These are phyloP conservation scores for Pogonocherus hispidulus DNA, from an alignment of 2,888 invertebrate species.

Conservation along the genomic window DNA sequence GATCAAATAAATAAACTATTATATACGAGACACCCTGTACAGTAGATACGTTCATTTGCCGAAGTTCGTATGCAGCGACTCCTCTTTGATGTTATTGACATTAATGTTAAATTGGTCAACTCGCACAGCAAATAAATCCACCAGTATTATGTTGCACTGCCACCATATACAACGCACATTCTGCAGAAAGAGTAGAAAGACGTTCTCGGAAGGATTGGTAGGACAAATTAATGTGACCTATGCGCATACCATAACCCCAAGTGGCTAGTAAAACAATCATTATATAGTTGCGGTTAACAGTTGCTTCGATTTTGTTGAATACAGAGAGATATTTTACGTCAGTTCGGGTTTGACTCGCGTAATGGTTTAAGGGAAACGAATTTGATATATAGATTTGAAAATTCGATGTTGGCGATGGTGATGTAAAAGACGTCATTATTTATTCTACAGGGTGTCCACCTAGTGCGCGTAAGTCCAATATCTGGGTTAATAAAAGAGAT, in stretches of 20 bases:
- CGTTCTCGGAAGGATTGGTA: not conserved
- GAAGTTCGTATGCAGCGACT: not conserved
- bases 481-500: too few species aligned
- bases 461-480: too few species aligned
- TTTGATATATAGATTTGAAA: too few species aligned
- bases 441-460: too few species aligned
- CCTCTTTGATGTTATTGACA: not conserved
- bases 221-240: conserved; percentile 15
- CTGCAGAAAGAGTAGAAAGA: not conserved
- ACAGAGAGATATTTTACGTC: too few species aligned
- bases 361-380: too few species aligned
- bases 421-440: too few species aligned
- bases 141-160: not conserved
- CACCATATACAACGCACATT: not conserved
- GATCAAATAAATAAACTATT: too few species aligned
- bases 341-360: too few species aligned
- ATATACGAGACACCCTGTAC: too few species aligned
- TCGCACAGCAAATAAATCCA: conserved; percentile 20
- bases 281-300: not conserved
- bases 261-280: not conserved
- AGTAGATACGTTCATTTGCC: too few species aligned
- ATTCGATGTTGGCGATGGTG: too few species aligned
- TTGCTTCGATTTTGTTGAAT: not conserved
- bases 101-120: conserved; percentile 13
- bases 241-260: conserved; percentile 2